Base-by-base conservation (phyloP, 2,113 vertebrate genomes). In the Salvelinus sp. region DNA sequence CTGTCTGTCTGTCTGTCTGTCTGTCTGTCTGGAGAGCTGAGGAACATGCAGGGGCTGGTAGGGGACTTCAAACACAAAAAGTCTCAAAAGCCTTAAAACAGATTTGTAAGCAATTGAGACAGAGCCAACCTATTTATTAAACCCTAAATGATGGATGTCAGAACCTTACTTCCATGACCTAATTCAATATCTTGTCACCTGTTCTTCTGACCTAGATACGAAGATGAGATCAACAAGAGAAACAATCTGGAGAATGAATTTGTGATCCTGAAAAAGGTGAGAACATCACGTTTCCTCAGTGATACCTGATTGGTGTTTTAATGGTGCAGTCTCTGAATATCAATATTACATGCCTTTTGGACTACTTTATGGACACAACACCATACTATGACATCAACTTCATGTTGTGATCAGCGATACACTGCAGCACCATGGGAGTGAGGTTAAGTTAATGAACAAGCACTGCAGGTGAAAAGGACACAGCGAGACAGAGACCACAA, bases 171-270 rank as follows among this genome's bases (percentile, higher is more conserved):
- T 4, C 12, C 2, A 22, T 63, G 60, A 63, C 20, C 23, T 63
- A 63, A 63, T 12, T 12, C 60, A 22, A 1, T 23, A 25, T 3
- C 14, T 50, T 38, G n/a, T 57, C 13, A 9, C 7, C 38, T 44
- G 38, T 44, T 44, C 25, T 72, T 50, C 33, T 68, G 16, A 47
- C 65, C 50, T 47, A 98, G 97, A 79, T 98, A 97, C 0, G 97
- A 99, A 83, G 95, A 97, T 0, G 96, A 98, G 90, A 94, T 97
- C 62, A 95, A 95, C 84, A 95, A 95, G 84, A 96, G 95, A 28
- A 96, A 95, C 3, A 95, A 95, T 86, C 89, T 97, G 91, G 98
- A 99, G 81, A 98, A 96, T 66, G 96, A 97, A 87, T 98, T 98
- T 85, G 95, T 93, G 28, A 95, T 97, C 76, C 92, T 99, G 44